phyloP scores from a whole-genome alignment of 2,888 invertebrate species.

The Pammene aurita region DNA sequence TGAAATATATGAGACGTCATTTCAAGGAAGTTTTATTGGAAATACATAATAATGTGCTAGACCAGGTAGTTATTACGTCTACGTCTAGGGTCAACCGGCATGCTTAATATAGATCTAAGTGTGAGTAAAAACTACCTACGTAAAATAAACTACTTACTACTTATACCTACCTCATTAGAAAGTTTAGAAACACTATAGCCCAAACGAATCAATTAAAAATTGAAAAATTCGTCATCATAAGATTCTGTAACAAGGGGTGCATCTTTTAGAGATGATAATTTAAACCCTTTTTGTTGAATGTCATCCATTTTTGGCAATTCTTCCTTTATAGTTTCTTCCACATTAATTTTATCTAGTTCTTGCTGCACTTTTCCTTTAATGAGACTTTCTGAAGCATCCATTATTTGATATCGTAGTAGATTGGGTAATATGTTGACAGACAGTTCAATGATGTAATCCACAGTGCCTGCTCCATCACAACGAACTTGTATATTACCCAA shows the following conservation, averaged over 20 bases:
- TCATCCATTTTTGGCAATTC: constrained; percentile 87
- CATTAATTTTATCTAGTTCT: constrained; percentile 88
- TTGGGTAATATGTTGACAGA: constrained; percentile 92
- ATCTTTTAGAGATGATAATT: constrained; percentile 66
- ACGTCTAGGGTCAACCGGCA: not conserved
- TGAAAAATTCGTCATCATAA: constrained; percentile 75
- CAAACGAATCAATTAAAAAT: constrained; percentile 58
- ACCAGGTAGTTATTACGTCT: not conserved
- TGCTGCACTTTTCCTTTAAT: constrained; percentile 88
- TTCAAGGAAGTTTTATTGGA: not conserved
- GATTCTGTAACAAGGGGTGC: constrained; percentile 50
- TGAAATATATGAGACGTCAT: not conserved
- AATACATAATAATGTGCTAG: not conserved
- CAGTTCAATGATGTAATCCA: constrained; percentile 92
- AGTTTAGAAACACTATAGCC: too few relatives aligned
- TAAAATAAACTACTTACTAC: too few relatives aligned
- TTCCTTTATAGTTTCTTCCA: constrained; percentile 88
- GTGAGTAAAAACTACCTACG: too few relatives aligned
- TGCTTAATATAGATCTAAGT: not conserved
- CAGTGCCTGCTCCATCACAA: constrained; percentile 92
- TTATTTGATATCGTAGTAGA: constrained; percentile 92
- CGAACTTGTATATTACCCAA: constrained; percentile 93
- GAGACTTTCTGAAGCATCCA: constrained; percentile 92
- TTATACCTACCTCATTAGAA: too few relatives aligned
- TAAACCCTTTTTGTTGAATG: constrained; percentile 79